These are phyloP conservation scores for Pyrocephalus nanus DNA, from an alignment of 2,797 vertebrate genomes.

Conservation along the genomic window DNA sequence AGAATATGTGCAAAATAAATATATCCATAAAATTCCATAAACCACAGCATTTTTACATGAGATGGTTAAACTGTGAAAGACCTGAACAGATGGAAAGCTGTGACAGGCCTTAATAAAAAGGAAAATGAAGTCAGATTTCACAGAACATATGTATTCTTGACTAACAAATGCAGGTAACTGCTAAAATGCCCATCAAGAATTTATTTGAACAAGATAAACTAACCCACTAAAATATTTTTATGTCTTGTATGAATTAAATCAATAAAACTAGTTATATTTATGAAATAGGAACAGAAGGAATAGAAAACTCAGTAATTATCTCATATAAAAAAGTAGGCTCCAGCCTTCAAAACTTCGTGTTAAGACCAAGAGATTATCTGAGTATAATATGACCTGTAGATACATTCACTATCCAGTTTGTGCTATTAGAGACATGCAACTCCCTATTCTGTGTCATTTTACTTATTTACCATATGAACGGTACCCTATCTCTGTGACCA, in stretches of 20 bases:
- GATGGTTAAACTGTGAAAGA: background rate
- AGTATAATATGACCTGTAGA: background rate
- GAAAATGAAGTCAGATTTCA: background rate
- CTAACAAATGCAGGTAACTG: slow-evolving; percentile 42
- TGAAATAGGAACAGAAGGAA: background rate
- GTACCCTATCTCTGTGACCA: background rate
- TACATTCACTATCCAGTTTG: background rate
- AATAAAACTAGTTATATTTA: slow-evolving; percentile 8
- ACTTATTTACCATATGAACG: background rate
- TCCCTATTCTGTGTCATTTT: background rate
- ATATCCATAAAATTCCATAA: background rate
- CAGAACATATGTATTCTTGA: slow-evolving; percentile 31
- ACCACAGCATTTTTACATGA: background rate
- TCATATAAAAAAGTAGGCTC: background rate
- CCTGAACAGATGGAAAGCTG: slow-evolving; percentile 5
- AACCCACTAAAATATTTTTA: slow-evolving; percentile 25
- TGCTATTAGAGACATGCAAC: background rate
- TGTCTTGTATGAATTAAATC: slow-evolving; percentile 32
- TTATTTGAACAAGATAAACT: slow-evolving; percentile 25
- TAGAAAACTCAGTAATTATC: background rate
- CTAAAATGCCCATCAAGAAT: slow-evolving; percentile 32
- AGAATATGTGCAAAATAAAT: background rate
- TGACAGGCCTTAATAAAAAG: background rate
- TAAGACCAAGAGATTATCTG: background rate
- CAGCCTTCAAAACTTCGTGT: background rate